Base-by-base conservation (phyloP, 2,113 vertebrate genomes). In the Seriola rivoliana region DNA sequence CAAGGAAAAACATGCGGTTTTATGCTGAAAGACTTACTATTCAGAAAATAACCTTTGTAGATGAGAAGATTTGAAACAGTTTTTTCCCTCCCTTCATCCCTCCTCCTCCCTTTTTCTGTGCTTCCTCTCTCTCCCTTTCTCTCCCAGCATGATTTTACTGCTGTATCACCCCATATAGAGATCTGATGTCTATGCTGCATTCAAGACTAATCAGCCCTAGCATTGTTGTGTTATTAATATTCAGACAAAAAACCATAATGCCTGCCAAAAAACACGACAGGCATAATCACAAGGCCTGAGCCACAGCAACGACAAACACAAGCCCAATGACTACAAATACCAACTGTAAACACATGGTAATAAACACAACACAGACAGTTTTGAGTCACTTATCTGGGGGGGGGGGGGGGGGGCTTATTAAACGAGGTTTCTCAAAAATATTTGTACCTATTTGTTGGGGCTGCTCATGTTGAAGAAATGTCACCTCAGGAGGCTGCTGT, bases 11-110 rank as follows among this genome's bases (percentile, higher is more conserved):
- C 92, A 94, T 90, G 92, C 75, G 85, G 91, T 92, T 94, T 93
- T 80, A 88, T 90, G 89, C 91, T 89, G 81, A 92, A 92, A 94
- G 90, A 90, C 89, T 91, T 90, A 87, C 91, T 90, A 92, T 93
- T 95, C 91, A 92, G 81, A 94, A 92, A 92, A 92, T 89, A 92
- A 92, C 91, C 89, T 93, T 92, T 94, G 91, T 91, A 93, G 93
- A 94, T 93, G 89, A 90, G 82, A 93, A 88, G 93, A 94, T 94
- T 90, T 90, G 71, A 90, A 90, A 88, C 82, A 68, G 82, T 88
- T 89, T 88, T 58, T 58, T 36, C 55, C 59, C 77, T 36, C 52
- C 72, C 65, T 55, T 42, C 57, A 66, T 50, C 60, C 71, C 63
- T 7, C 40, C 25, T 36, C 66, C 23, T 40, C 48, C 63, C 19